Base-by-base conservation (phyloP, 2,113 vertebrate genomes). In the Campylorhamphus procurvoides region DNA sequence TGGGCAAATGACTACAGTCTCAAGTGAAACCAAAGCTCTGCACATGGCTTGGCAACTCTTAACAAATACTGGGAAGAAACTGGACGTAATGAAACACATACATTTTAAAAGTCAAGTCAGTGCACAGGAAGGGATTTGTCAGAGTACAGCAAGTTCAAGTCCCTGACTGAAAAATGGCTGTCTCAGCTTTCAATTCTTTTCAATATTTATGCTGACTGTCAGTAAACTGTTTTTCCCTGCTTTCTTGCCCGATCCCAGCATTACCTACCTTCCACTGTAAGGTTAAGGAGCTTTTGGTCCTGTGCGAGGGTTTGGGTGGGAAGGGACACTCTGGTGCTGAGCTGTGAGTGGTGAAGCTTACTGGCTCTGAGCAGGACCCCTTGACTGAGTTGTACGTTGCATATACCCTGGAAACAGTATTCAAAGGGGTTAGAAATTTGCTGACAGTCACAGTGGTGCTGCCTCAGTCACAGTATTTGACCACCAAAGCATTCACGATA, bases 261-360 rank as follows among this genome's bases (percentile, higher is more conserved):
- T 40, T 78, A 94, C 98, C 87, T 98, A 99, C 99, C 99, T 99
- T 99, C 99, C 99, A 99, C 73, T 99, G 99, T 92, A 99, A 96
- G 87, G 98, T 98, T 47, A 99, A 98, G 72, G 99, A 99, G 97
- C 98, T 99, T 98, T 99, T 99, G 97, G 98, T 99, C 97, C 98
- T 98, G 89, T 99, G 98, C 0, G 99, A 98, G 87, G 99, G 97
- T 96, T 99, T 99, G 11, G 99, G 99, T 79, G 98, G 97, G 86
- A 98, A 97, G 42, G 99, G 99, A 95, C 98, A 97, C 80, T 99
- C 99, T 3, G 99, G 99, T 42, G 98, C 98, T 83, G 98, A 98
- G 98, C 99, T 99, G 97, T 99, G 99, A 76, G 99, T 99, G 92
- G 98, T 99, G 97, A 99, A 99, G 64, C 98, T 98, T 40, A 98